A percentile compares a stretch with the other conserved stretches of the same genome.
phyloP scores from a whole-genome alignment of 2,797 vertebrate species.

The Dipus sagitta region DNA sequence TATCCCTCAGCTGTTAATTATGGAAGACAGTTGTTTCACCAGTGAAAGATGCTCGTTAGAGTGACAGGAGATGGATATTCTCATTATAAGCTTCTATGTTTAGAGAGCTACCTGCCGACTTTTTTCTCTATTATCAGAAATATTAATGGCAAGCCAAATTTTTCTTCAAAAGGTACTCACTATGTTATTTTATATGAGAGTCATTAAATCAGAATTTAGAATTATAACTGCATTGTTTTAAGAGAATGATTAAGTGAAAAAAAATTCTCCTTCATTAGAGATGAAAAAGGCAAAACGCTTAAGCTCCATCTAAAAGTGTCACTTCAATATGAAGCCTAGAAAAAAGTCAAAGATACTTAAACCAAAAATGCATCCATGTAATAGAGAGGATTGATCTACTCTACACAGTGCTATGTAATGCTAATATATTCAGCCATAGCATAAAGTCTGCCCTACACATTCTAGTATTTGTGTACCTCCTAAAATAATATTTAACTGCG shows the following conservation, averaged over 20 bases:
- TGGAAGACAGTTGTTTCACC: slow-evolving; percentile 66
- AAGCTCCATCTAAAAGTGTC: not conserved
- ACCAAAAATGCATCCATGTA: not conserved
- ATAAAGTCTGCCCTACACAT: too few species aligned
- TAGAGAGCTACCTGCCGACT: slow-evolving; percentile 59
- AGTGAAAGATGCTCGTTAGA: slow-evolving; percentile 53
- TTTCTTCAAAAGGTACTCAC: not conserved
- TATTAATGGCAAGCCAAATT: slow-evolving; percentile 32
- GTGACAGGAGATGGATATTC: slow-evolving; percentile 64
- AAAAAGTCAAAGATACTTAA: not conserved
- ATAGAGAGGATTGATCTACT: accelerated
- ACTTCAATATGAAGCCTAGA: not conserved
- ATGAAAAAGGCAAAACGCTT: not conserved
- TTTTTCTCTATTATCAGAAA: slow-evolving; percentile 59
- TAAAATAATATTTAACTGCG: not conserved
- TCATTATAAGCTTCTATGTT: slow-evolving; percentile 71
- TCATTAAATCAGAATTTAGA: slow-evolving; percentile 10
- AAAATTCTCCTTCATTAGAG: not conserved
- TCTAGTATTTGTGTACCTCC: not conserved
- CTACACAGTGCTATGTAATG: not conserved
- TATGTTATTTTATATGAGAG: not conserved
- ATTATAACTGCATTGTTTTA: not conserved
- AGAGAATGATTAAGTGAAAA: not conserved
- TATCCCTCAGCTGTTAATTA: slow-evolving; percentile 77
- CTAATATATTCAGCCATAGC: too few species aligned